These are phyloP conservation scores for Tragelaphus eurycerus DNA, from an alignment of 2,797 vertebrate species.

Conservation along the genomic window DNA sequence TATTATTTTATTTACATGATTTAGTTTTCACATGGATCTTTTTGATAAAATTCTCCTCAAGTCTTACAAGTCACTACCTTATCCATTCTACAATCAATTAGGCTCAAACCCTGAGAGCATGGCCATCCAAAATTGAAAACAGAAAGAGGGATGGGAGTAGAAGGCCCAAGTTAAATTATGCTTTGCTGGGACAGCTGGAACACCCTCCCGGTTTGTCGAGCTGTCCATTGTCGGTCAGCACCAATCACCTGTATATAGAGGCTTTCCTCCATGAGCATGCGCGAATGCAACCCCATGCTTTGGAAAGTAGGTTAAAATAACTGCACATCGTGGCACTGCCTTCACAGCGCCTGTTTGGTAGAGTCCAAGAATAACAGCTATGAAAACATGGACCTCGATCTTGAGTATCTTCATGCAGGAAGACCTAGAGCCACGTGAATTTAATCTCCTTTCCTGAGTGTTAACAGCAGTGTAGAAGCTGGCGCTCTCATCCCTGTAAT, in stretches of 20 bases:
- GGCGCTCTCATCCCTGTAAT: conserved; percentile 96
- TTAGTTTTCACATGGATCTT: not conserved
- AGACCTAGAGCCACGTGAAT: conserved; percentile 87
- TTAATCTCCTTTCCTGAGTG: conserved; percentile 89
- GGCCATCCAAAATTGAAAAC: not conserved
- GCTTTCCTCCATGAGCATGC: not conserved
- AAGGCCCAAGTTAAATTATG: not conserved
- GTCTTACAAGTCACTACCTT: not conserved
- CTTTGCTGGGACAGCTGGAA: not conserved
- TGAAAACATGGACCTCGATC: conserved; percentile 68
- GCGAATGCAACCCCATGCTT: not conserved
- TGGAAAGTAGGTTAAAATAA: conserved; percentile 58
- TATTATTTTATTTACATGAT: not conserved
- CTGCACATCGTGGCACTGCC: not conserved
- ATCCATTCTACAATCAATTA: not conserved
- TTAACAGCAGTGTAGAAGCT: conserved; percentile 86
- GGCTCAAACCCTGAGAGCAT: not conserved
- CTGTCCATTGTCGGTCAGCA: conserved; percentile 39
- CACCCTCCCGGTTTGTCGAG: not conserved
- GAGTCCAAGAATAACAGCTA: conserved; percentile 57
- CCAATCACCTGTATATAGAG: conserved; percentile 33
- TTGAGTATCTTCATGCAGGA: conserved; percentile 72
- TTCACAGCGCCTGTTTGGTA: conserved; percentile 44
- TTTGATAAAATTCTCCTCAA: not conserved
- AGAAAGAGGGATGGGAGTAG: not conserved